Evolutionary conservation across 1,140 invertebrate genomes (phyloP), one percentile per base, ranked within the genome.

Genomic region (Halesus radiatus): DNA sequence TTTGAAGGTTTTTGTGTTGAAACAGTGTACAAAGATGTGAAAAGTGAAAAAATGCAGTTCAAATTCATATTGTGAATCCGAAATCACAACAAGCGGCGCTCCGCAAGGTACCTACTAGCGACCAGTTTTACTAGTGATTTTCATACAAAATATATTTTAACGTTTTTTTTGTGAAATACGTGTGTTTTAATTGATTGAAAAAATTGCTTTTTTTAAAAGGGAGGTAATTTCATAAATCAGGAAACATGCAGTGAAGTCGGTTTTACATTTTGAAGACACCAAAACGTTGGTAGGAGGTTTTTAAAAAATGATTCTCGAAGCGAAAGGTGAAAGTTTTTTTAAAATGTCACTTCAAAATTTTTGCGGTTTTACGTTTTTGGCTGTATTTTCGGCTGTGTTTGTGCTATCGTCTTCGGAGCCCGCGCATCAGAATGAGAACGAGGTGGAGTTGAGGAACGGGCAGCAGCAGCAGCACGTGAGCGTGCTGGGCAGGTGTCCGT

Each of bases 401-500:
- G 20, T 45, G 26, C 16, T 3, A n/a, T 50, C 32, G n/a, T 45
- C 37, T 8, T 18, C 70, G 53, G 70, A 74, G 52, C 50, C 70
- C 22, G 70, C n/a, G 18, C 20, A 22, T 8, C 53, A 58, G 73
- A 20, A 32, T 3, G 56, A 8, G 8, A 76, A 76, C 56, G 74
- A 76, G 23, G 74, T 76, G 32, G 70, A 74, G 53, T 23, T 54
- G 18, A 16, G 70, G 20, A 45, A 45, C 7, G 29, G n/a, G 15
- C 60, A 32, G 15, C 60, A 13, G n/a, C 32, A 32, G n/a, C 32
- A 54, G 10, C 13, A 16, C 23, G 22, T 86, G 20, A 88, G 18
- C 16, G 37, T 74, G 8, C 70, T 79, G 15, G 78, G 68, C 10
- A 66, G 88, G 77, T 96, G 95, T 88, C 95, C 95, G n/a, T 92